Evolutionary conservation across 2,113 vertebrate genomes (phyloP), one percentile per base, ranked within the genome.

Genomic region (Rutilus rutilus): DNA sequence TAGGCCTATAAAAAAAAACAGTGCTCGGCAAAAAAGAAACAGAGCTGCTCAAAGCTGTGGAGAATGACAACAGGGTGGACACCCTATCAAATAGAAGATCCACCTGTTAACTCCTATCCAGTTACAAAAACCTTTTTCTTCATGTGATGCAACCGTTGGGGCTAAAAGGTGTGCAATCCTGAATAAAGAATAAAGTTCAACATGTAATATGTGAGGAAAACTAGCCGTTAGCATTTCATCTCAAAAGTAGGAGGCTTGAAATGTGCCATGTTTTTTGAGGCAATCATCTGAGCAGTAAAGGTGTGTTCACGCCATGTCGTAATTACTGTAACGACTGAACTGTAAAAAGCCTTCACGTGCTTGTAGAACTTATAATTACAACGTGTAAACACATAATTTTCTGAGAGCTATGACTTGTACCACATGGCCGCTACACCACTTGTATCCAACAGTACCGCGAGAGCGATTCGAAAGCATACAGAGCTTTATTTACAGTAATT

Each of bases 1-100:
- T 39, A 23, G 7, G 23, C 74, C 88, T 91, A 90, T 92, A 93
- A 93, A 93, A 50, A 14, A 50, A 50, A 50, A 50, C 79, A 23
- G 19, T 17, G 21, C 62, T 27, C 5, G 1, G 11, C 27, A 50
- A 36, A 50, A 25, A 64, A 14, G 39, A 89, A 89, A 91, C 80
- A 84, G 83, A 90, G 84, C 74, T 77, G 84, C 10, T 11, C 39
- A 75, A 62, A 19, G 62, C 11, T 30, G 45, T 19, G 4, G 6
- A 60, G 52, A 25, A 71, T 11, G 27, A 11, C 19, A 64, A 45
- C 17, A 62, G n/a, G 15, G 25, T 0, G 5, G 50, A 36, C 6
- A 23, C 1, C 39, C 19, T 33, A 17, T 54, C 76, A 73, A 71
- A 59, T 62, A 33, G n/a, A 47, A 14, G 42, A 67, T 76, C 25